Conservation (phyloP, 2,113 vertebrate species). For the Rissa tridactyla region DNA sequence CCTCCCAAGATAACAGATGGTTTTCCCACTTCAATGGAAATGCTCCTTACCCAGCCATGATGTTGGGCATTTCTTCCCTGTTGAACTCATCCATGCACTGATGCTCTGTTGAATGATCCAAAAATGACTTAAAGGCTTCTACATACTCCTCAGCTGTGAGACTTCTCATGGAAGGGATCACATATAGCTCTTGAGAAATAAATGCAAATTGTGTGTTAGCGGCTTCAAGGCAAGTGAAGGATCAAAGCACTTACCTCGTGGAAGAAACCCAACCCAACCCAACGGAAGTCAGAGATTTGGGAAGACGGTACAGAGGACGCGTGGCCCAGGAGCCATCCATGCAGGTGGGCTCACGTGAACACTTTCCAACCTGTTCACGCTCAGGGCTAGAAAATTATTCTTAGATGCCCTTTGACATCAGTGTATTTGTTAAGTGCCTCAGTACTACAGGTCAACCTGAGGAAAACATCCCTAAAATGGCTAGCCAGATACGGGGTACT, state of each 20-base stretch:
- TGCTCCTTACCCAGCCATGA: conserved; percentile 73
- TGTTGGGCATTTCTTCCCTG: conserved; percentile 70
- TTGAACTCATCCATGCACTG: conserved; percentile 85
- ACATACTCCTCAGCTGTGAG: conserved; percentile 78
- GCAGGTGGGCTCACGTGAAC: neutral
- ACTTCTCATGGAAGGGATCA: conserved; percentile 71
- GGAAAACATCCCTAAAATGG: neutral
- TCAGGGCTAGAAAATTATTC: neutral
- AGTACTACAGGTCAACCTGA: neutral
- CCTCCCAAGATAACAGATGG: neutral
- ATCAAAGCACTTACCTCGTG: neutral
- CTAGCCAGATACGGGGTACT: neutral
- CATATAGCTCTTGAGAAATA: conserved; percentile 49
- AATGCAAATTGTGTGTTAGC: neutral
- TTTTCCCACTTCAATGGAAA: neutral
- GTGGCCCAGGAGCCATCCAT: neutral
- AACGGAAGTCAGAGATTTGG: neutral
- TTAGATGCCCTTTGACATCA: neutral
- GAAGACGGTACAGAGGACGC: fast-evolving
- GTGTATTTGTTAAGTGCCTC: neutral
- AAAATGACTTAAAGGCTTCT: conserved; percentile 80
- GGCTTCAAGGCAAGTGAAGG: neutral
- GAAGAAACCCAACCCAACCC: neutral
- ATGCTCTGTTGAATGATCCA: conserved; percentile 86
- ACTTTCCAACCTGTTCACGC: neutral